Conservation (phyloP, 2,797 vertebrate genomes). For the Poliocrania exsul region DNA sequence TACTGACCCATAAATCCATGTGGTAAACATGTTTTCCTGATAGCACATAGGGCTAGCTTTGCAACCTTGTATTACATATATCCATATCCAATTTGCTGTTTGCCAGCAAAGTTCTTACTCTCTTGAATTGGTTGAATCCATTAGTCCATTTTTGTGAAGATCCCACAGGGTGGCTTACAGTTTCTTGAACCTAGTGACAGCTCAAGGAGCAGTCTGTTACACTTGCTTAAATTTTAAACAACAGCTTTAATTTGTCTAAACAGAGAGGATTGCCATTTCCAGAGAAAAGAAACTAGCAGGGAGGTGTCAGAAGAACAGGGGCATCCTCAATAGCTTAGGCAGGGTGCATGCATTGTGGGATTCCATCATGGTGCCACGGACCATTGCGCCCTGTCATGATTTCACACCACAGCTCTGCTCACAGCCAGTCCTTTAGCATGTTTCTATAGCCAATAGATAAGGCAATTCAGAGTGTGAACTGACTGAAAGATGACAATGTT, state of each 20-base stretch:
- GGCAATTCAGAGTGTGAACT: neutral
- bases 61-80: neutral
- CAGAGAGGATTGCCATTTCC: neutral
- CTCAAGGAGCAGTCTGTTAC: neutral
- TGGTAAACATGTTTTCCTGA: neutral
- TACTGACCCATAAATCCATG: neutral
- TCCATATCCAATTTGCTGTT: neutral
- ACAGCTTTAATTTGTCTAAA: neutral
- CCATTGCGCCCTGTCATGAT: fast-evolving
- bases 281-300: neutral
- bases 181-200: neutral
- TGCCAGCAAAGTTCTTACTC: neutral
- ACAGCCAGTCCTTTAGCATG: neutral
- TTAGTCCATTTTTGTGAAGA: neutral
- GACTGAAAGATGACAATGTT: neutral
- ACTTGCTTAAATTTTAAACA: neutral
- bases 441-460: neutral
- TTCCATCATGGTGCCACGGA: neutral
- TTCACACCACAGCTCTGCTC: neutral
- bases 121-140: neutral
- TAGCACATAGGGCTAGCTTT: neutral
- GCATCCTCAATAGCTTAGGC: neutral
- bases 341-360: neutral
- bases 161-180: neutral
- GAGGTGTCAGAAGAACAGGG: neutral